Evolutionary conservation across 1,140 invertebrate genomes (phyloP), one percentile per base, ranked within the genome.

Genomic region (Aphis gossypii): DNA sequence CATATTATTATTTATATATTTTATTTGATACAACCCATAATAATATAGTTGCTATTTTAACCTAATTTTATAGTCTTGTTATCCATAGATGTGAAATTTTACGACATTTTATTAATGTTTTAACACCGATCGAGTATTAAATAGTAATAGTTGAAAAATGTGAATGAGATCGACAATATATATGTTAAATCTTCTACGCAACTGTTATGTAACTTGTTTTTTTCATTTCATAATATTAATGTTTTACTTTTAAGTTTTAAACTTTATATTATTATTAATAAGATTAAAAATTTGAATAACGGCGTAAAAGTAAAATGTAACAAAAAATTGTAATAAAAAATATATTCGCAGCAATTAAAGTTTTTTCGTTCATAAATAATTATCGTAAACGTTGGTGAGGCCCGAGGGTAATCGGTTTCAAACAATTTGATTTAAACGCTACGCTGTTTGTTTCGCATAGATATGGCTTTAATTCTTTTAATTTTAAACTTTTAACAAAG

Each of bases 401-500:
- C 60, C 60, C 82, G 38, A 23, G 20, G 82, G 38, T 83, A 83
- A 83, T 41, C 44, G 41, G 23, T 84, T 84, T 84, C 21, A 84
- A 38, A 84, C 38, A 84, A 84, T 84, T 84, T 25, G 83, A 84
- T 83, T 83, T 83, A 83, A 44, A 38, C 82, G 35, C 21, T 83
- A 83, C n/a, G 82, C 20, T 83, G 82, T 35, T 83, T 38, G 60
- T n/a, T 83, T 83, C 5, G 41, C 14, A 87, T 44, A 23, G 30
- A 30, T 87, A 87, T 87, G 41, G 83, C 21, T 38, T 83, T 46
- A 87, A 46, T 23, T 87, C 14, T 87, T 87, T 87, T 46, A 87
- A 5, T 87, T 46, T 46, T 48, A 87, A 87, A 87, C 84, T 87
- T 87, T 87, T 87, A 46, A n/a, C 41, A 48, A 86, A 41, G 83